Percentiles rank a stretch among this genome's conserved stretches.
Conservation (phyloP, 2,888 invertebrate genomes). For the Plemyria rubiginata region DNA sequence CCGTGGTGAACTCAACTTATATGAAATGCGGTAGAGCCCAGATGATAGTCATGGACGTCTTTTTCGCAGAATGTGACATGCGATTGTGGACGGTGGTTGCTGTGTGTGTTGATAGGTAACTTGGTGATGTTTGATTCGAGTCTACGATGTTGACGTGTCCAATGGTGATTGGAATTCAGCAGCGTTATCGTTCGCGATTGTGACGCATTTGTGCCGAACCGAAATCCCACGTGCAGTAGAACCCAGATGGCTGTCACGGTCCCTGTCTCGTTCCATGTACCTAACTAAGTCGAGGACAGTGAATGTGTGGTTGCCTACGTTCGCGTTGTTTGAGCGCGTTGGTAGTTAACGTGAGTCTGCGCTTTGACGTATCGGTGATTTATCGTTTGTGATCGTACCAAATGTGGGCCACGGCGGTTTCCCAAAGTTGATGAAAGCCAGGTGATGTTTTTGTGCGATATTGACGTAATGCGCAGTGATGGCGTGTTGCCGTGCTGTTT, state of each 20-base stretch:
- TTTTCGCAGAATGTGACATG: neutral
- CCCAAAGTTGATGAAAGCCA: neutral
- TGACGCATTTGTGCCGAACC: neutral
- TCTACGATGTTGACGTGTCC: neutral
- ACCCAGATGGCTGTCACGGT: neutral
- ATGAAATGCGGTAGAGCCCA: neutral
- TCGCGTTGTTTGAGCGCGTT: neutral
- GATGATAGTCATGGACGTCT: neutral
- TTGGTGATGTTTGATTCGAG: neutral
- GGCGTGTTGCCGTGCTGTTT: constrained; percentile 3
- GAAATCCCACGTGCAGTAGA: neutral
- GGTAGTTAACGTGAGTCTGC: neutral
- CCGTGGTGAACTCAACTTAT: neutral
- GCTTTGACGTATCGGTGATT: neutral
- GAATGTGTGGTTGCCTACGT: neutral
- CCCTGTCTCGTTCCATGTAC: neutral
- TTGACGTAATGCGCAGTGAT: constrained; percentile 1
- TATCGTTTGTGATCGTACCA: neutral
- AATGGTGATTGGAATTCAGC: neutral
- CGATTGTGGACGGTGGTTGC: neutral
- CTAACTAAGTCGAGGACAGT: neutral
- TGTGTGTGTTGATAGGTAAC: neutral
- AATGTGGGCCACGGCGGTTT: neutral
- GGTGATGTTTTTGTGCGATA: neutral
- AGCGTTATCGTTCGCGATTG: neutral